A percentile compares a stretch with the other conserved stretches of the same genome.
Evolutionary conservation across 2,113 vertebrate species (phyloP).

Genomic region (Myrmecobius fasciatus): DNA sequence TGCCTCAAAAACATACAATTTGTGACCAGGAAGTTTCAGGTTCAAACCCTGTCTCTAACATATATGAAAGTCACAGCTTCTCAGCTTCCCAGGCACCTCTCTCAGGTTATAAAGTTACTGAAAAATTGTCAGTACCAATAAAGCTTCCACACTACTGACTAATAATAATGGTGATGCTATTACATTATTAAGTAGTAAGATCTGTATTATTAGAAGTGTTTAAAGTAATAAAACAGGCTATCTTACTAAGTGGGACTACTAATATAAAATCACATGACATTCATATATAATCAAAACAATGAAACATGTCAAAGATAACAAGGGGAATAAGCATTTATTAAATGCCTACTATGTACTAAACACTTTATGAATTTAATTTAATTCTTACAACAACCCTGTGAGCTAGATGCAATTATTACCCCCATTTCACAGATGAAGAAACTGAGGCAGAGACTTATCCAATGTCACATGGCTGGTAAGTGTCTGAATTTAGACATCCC

Average conservation of each 20-base stretch:
- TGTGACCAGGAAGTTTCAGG: not conserved
- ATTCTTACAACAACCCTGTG: not conserved
- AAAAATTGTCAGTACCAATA: not conserved
- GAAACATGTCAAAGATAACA: not conserved
- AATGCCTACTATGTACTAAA: not conserved
- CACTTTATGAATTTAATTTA: not conserved
- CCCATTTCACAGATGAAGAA: slow-evolving; percentile 26
- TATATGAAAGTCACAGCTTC: not conserved
- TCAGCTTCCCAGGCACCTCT: not conserved
- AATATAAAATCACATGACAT: not conserved
- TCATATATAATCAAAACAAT: not conserved
- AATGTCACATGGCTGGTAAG: not conserved
- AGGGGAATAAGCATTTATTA: no score
- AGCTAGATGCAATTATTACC: slow-evolving; percentile 17
- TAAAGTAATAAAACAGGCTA: not conserved
- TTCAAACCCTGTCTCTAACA: not conserved
- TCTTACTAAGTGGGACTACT: not conserved
- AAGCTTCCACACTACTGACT: not conserved
- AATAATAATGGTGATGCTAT: not conserved
- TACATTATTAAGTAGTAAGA: not conserved
- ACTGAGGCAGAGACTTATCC: not conserved
- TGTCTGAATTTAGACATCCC: not conserved
- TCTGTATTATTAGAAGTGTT: not conserved
- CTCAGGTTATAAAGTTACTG: not conserved
- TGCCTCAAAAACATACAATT: not conserved